A percentile compares a stretch with the other conserved stretches of the same genome.
Evolutionary conservation across 2,797 vertebrate species (phyloP).

Genomic region (Melanogrammus aeglefinus): DNA sequence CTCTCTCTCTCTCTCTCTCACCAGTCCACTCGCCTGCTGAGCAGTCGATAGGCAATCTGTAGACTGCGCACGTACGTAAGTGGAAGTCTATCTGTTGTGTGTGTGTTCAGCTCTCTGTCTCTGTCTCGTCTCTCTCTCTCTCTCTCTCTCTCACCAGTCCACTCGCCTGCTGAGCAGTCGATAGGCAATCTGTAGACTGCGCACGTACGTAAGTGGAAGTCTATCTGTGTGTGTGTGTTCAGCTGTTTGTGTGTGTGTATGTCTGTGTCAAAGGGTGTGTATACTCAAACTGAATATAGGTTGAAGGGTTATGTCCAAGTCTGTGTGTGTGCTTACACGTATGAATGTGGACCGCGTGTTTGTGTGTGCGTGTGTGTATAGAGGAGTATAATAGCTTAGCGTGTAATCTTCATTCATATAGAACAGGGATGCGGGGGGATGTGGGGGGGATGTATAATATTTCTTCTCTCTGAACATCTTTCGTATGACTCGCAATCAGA

Average conservation of each 20-base stretch:
- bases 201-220: slow-evolving; percentile 55
- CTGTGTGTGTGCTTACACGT: not conserved
- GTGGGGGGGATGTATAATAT: not conserved
- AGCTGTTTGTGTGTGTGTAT: slow-evolving; percentile 10
- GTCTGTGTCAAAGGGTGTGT: slow-evolving; percentile 38
- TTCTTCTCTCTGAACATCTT: not conserved
- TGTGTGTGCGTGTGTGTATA: not conserved
- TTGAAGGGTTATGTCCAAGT: slow-evolving; percentile 3
- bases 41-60: slow-evolving; percentile 66
- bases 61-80: slow-evolving; percentile 67
- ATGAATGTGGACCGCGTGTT: not conserved
- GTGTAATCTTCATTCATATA: not conserved
- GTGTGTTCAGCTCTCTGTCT: slow-evolving; percentile 40
- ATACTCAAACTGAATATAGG: not conserved
- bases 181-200: slow-evolving; percentile 68
- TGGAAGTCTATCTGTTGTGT: slow-evolving; percentile 4
- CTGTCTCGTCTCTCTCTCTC: slow-evolving; percentile 22
- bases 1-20: slow-evolving; percentile 15
- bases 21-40: slow-evolving; percentile 61
- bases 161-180: slow-evolving; percentile 65
- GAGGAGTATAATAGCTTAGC: not conserved
- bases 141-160: slow-evolving; percentile 28
- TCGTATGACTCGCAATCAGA: not conserved
- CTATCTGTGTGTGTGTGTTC: slow-evolving; percentile 26
- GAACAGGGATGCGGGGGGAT: not conserved